Conservation (phyloP, 2,888 invertebrate genomes). For the Caradrina clavipalpis region DNA sequence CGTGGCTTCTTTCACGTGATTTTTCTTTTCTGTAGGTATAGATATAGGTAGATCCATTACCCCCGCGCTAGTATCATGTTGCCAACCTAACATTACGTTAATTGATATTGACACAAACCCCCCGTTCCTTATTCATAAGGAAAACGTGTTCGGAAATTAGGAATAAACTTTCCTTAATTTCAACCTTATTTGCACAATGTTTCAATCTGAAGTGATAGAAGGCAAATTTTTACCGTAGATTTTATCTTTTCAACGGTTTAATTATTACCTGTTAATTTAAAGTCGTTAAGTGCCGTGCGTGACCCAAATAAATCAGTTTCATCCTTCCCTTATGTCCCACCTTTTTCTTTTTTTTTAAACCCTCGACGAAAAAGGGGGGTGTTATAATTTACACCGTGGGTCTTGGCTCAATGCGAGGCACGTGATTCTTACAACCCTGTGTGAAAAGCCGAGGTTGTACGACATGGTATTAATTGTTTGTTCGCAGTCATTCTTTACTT, state of each 20-base stretch:
- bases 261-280: slow-evolving; percentile 48
- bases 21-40: no score
- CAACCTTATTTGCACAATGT: neutral
- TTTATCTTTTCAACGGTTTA: slow-evolving; percentile 21
- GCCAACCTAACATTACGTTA: neutral
- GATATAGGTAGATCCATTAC: no score
- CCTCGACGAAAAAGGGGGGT: slow-evolving; percentile 14
- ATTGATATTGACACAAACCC: neutral
- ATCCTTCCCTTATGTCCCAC: slow-evolving; percentile 23
- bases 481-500: neutral
- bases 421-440: slow-evolving; percentile 32
- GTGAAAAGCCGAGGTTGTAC: slow-evolving; percentile 9
- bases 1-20: no score
- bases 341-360: slow-evolving; percentile 36
- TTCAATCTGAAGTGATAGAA: neutral
- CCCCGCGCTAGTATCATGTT: neutral
- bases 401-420: slow-evolving; percentile 15
- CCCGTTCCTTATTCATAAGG: neutral
- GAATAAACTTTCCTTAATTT: neutral
- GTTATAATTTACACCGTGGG: slow-evolving; percentile 41
- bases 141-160: neutral
- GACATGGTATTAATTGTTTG: neutral
- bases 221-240: neutral
- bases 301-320: slow-evolving; percentile 49
- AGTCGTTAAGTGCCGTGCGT: slow-evolving; percentile 33